A percentile compares a stretch with the other conserved stretches of the same genome.
These are phyloP conservation scores for Yponomeuta malinellus DNA, from an alignment of 2,888 invertebrate genomes.

Conservation along the genomic window DNA sequence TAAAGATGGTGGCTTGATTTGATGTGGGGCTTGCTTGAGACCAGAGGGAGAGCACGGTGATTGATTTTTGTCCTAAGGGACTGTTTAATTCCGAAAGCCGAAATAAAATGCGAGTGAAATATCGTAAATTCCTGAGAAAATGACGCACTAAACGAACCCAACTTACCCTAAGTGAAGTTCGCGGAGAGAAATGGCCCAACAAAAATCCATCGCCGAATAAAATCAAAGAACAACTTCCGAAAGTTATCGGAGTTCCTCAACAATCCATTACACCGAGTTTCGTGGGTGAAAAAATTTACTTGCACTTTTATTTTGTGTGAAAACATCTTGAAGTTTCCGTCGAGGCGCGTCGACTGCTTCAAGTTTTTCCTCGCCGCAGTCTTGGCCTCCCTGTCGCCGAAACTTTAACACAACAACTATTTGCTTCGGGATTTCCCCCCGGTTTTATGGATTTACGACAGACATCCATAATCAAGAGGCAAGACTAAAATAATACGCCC, in stretches of 20 bases:
- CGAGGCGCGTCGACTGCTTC: conserved; percentile 26
- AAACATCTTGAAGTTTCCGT: conserved; percentile 63
- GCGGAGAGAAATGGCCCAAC: conserved; percentile 66
- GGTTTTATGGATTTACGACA: background rate
- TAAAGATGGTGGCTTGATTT: background rate
- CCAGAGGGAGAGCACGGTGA: background rate
- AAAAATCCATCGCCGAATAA: conserved; percentile 70
- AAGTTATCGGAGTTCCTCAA: conserved; percentile 72
- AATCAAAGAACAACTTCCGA: conserved; percentile 72
- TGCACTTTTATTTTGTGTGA: conserved; percentile 73
- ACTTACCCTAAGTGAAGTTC: conserved; percentile 8
- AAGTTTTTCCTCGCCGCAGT: conserved; percentile 35
- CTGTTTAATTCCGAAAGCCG: background rate
- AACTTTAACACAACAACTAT: background rate
- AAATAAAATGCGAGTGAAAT: background rate
- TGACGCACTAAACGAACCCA: background rate
- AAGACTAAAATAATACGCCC: background rate
- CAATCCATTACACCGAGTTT: conserved; percentile 75
- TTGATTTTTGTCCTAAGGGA: conserved; percentile 1
- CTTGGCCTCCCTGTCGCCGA: conserved; percentile 28
- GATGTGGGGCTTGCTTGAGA: background rate
- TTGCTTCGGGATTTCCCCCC: background rate
- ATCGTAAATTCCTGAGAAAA: background rate
- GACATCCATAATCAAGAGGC: background rate
- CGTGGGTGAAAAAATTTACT: conserved; percentile 61